Percentiles rank a stretch among this genome's conserved stretches.
Evolutionary conservation across 1,140 invertebrate genomes (phyloP).

Genomic region (Drosophila gunungcola): DNA sequence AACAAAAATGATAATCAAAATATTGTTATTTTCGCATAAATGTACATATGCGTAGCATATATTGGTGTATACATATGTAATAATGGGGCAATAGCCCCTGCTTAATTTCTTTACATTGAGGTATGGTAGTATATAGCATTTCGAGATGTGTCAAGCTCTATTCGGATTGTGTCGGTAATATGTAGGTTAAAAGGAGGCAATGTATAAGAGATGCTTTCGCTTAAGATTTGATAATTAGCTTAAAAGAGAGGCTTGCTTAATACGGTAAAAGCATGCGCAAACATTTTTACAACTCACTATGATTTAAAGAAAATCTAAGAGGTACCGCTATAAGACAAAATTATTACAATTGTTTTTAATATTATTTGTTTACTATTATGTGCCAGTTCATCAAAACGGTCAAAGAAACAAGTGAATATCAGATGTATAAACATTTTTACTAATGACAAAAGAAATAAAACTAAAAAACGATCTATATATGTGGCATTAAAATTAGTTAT

Average conservation of each 20-base stretch:
- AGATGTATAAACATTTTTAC: constrained; percentile 13
- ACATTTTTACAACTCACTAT: constrained; percentile 79
- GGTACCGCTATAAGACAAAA: constrained; percentile 53
- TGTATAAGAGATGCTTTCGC: constrained; percentile 52
- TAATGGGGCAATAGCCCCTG: constrained; percentile 48
- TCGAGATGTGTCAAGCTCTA: constrained; percentile 72
- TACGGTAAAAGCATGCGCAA: constrained; percentile 76
- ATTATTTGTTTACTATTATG: constrained; percentile 16
- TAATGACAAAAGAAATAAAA: constrained; percentile 6
- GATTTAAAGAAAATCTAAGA: constrained; percentile 73
- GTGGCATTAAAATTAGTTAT: constrained; percentile 17
- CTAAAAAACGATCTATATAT: constrained; percentile 9
- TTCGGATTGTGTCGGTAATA: constrained; percentile 42
- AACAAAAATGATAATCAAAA: constrained; percentile 53
- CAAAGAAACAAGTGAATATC: constrained; percentile 35
- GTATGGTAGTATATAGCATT: constrained; percentile 56
- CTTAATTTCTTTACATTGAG: constrained; percentile 38
- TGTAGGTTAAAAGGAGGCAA: constrained; percentile 29
- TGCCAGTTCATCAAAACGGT: constrained; percentile 49
- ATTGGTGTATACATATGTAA: constrained; percentile 44
- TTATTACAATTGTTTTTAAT: constrained; percentile 35
- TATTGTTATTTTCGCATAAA: constrained; percentile 39
- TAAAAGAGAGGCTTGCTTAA: constrained; percentile 59
- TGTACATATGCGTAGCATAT: constrained; percentile 40
- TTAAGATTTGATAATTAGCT: constrained; percentile 53